Evolutionary conservation across 2,113 vertebrate genomes (phyloP), one percentile per base, ranked within the genome.

Genomic region (Prinia subflava): DNA sequence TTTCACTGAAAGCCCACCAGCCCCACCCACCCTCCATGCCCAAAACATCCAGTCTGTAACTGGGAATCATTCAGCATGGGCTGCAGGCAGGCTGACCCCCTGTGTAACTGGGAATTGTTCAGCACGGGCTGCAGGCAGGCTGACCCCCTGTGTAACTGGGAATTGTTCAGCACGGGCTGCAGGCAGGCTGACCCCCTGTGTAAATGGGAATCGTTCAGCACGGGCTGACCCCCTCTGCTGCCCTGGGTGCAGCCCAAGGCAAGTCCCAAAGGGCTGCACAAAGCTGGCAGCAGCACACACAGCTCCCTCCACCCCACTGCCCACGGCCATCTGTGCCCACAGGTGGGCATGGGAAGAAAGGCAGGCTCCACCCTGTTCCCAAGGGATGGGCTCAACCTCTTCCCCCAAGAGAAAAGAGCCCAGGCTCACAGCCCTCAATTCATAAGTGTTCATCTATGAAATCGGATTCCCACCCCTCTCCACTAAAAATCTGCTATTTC

Each of bases 401-500:
- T 88, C 85, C 83, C 90, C 84, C 79, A 46, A 89, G 84, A 64
- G 94, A 67, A 92, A 89, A 89, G 79, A 92, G 86, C 82, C 47
- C 79, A 87, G 62, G 71, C 96, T 89, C 90, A 55, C 75, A 75
- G 70, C 68, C 95, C 81, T 92, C 96, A 94, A 91, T 97, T 96
- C 94, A 95, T 84, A 87, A 94, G 95, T 94, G 91, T 83, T 96
- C 95, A 95, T 95, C 95, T 97, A 96, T 95, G 95, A 96, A 97
- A 97, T 96, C 59, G 2, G 87, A 95, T 96, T 96, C 96, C 96
- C 95, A 92, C 92, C 96, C 94, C 95, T 93, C 95, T 97, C 91
- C 87, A 49, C 95, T 83, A 95, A 95, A 95, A 95, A 95, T 91
- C 95, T 95, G 97, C 94, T 95, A 94, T 97, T 97, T 95, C 94